Evolutionary conservation across 2,113 vertebrate genomes (phyloP).

Genomic region (Arizona elegans): DNA sequence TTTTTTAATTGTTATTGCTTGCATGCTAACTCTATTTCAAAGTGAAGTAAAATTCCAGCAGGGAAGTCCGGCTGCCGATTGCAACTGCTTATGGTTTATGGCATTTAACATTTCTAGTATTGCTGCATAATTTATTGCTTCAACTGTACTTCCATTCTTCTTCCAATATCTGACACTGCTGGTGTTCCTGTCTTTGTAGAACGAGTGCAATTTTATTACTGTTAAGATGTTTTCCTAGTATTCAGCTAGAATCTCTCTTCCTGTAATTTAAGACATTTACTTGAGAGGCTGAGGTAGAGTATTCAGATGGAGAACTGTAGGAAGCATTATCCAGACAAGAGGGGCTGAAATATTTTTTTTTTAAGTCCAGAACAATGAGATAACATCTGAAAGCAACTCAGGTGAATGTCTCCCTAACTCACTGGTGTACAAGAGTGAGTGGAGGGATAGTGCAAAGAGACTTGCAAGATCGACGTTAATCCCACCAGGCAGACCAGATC

Average conservation of each 20-base stretch:
- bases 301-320: neutral
- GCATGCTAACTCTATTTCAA: neutral
- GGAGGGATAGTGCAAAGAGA: neutral
- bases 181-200: neutral
- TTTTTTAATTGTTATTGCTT: neutral
- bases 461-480: neutral
- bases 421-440: neutral
- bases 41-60: neutral
- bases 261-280: neutral
- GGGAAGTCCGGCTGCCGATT: neutral
- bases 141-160: neutral
- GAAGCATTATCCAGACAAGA: neutral
- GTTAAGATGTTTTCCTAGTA: neutral
- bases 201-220: neutral
- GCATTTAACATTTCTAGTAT: neutral
- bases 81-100: neutral
- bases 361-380: neutral
- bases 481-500: neutral
- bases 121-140: neutral
- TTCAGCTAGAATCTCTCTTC: neutral
- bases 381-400: neutral
- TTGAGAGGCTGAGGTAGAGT: neutral
- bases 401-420: neutral
- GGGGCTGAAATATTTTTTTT: neutral
- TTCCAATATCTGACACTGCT: neutral